Evolutionary conservation across 2,888 invertebrate species (phyloP).

Genomic region (Idaea aversata): DNA sequence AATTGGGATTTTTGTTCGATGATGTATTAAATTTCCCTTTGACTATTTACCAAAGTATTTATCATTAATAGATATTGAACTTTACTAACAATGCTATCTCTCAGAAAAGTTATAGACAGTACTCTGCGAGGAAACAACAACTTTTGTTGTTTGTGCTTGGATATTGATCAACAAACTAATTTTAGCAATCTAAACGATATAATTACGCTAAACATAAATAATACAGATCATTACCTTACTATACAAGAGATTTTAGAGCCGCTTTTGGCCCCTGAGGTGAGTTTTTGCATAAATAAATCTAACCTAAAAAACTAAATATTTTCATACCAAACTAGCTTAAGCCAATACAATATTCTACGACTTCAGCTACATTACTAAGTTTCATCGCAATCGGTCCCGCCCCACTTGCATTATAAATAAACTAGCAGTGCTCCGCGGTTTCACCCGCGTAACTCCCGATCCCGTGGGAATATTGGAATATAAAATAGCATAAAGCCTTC

Average conservation of each 20-base stretch:
- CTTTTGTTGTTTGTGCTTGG: conserved; percentile 58
- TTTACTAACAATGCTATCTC: conserved; percentile 31
- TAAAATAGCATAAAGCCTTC: no score
- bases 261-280: conserved; percentile 51
- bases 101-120: conserved; percentile 38
- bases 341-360: no score
- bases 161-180: conserved; percentile 28
- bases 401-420: no score
- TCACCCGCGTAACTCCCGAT: no score
- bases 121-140: conserved; percentile 44
- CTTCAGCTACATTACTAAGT: no score
- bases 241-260: conserved; percentile 46
- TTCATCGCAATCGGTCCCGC: no score
- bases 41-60: not conserved
- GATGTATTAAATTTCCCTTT: not conserved
- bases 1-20: no score
- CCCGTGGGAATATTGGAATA: no score
- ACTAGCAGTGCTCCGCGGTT: no score
- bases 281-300: conserved; percentile 15
- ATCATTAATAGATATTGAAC: not conserved
- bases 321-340: no score
- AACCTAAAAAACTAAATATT: no score
- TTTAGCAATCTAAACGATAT: conserved; percentile 44
- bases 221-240: conserved; percentile 31
- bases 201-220: conserved; percentile 38